Conservation (phyloP, 2,888 invertebrate genomes). For the Gastracanthus pulcherrimus region DNA sequence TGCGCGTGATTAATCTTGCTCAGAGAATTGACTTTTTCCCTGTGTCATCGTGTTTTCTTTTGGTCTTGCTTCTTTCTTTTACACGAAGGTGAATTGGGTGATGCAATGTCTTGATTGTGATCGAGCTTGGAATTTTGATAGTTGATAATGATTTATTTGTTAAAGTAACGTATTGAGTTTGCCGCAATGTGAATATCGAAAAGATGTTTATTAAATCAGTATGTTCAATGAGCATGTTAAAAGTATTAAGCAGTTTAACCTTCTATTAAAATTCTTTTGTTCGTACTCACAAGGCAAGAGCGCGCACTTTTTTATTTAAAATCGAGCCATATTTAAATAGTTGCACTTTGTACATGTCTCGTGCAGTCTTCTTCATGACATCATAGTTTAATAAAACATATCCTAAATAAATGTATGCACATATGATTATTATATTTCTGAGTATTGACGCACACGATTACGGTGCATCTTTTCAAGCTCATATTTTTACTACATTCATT, state of each 20-base stretch:
- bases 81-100: neutral
- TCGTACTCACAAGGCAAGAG: neutral
- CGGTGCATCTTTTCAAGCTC: too few species aligned
- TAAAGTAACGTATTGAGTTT: neutral
- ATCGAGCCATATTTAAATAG: constrained; percentile 6
- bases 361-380: constrained; percentile 17
- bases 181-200: neutral
- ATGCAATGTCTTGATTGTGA: neutral
- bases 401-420: constrained; percentile 37
- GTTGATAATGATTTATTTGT: too few species aligned
- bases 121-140: too few species aligned
- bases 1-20: constrained; percentile 35
- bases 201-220: neutral
- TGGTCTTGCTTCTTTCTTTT: neutral
- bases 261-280: constrained; percentile 56
- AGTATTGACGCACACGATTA: constrained; percentile 22
- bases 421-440: constrained; percentile 42
- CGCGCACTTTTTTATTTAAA: neutral
- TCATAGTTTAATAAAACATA: constrained; percentile 48
- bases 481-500: too few species aligned
- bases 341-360: neutral
- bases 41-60: constrained; percentile 32
- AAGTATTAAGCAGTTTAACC: constrained; percentile 26
- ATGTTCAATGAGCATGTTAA: constrained; percentile 26
- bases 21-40: constrained; percentile 15